Evolutionary conservation across 2,888 invertebrate species (phyloP), one percentile per base, ranked within the genome.

Genomic region (Meteorus colon): DNA sequence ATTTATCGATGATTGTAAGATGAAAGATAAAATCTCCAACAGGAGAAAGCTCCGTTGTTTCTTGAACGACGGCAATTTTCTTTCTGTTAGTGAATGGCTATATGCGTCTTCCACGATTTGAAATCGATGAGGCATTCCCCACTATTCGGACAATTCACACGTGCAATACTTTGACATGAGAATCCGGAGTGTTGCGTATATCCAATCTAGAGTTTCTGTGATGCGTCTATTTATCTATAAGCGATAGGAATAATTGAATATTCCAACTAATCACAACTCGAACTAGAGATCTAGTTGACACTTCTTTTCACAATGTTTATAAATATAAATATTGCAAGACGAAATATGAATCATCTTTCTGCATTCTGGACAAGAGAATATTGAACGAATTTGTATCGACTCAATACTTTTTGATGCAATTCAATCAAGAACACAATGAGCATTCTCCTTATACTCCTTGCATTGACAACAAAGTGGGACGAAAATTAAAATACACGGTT

Each of bases 401-500:
- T 3, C 12, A 14, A 14, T 1, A 45, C 45, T 45, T 10, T 45
- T 45, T 8, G 45, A 45, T 2, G 8, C 12, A 14, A 45, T 45
- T 14, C 45, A 45, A 45, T 10, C 5, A 12, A 10, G 16, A 62
- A 62, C 19, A 70, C 24, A 48, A 27, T 27, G 31, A 68, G n/a
- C 45, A 31, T 55, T 55, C 24, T 55, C n/a, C 27, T 34, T 24
- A 12, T 24, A 41, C 34, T 41, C 37, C 37, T 27, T 41, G 31
- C 45, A 16, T 12, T 31, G 29, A 66, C 37, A 60, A 66, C 65
- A 63, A 78, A 74, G 77, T 78, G 76, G 76, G 74, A 78, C 76
- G 70, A 65, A 55, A 63, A 78, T 72, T 70, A 62, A 62, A 63
- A 66, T 77, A 63, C 59, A 79, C 70, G 80, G 62, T 71, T 75